These are phyloP conservation scores for Trochalopteron elliotii DNA, from an alignment of 2,113 vertebrate genomes.

Conservation along the genomic window DNA sequence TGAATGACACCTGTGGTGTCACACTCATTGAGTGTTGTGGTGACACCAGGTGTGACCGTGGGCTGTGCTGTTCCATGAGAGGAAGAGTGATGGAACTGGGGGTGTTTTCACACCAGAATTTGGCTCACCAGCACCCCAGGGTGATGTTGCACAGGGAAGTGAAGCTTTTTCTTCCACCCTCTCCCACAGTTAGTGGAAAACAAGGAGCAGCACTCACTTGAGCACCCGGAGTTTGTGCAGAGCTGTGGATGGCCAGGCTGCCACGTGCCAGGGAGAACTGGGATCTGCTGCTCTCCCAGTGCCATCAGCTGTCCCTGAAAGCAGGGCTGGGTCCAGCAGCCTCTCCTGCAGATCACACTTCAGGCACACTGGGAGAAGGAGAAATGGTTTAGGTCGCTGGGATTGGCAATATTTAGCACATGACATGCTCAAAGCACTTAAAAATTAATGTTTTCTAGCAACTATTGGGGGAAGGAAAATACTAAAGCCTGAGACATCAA, in stretches of 20 bases:
- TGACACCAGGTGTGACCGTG: neutral
- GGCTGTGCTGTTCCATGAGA: neutral
- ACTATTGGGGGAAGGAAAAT: neutral
- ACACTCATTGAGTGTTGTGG: neutral
- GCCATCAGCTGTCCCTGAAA: conserved; percentile 72
- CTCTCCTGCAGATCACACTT: conserved; percentile 94
- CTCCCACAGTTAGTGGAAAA: neutral
- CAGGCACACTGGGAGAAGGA: conserved; percentile 78
- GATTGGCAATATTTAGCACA: neutral
- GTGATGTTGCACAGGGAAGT: neutral
- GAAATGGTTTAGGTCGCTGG: neutral
- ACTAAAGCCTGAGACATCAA: neutral
- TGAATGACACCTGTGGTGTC: neutral
- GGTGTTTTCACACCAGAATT: neutral
- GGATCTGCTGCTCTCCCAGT: conserved; percentile 72
- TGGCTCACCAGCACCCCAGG: neutral
- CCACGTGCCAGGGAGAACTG: conserved; percentile 68
- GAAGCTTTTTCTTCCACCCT: neutral
- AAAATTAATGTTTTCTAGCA: neutral
- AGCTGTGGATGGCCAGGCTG: conserved; percentile 62
- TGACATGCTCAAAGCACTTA: neutral
- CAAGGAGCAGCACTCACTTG: conserved; percentile 73
- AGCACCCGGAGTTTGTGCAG: conserved; percentile 76
- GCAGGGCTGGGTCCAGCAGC: conserved; percentile 85
- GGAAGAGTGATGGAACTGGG: neutral